Conservation (phyloP, 2,113 vertebrate genomes). For the Lycaon pictus region DNA sequence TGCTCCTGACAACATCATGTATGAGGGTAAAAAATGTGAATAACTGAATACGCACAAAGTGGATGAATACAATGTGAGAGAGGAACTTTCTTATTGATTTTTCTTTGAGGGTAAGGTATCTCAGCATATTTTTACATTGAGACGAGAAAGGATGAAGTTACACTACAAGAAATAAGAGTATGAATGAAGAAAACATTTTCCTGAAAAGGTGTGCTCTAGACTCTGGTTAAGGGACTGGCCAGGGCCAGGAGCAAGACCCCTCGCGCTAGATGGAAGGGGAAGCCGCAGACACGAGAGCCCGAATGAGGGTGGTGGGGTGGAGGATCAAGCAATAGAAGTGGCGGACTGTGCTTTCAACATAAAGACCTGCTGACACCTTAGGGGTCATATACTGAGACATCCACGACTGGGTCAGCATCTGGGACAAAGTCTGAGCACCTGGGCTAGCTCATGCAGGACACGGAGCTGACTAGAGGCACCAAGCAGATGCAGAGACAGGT, state of each 20-base stretch:
- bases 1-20: background rate
- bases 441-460: background rate
- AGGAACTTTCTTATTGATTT: too few relatives aligned
- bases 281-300: background rate
- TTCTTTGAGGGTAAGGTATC: background rate
- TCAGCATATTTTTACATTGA: background rate
- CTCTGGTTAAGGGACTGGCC: background rate
- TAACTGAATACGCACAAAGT: too few relatives aligned
- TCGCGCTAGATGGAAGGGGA: background rate
- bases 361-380: background rate
- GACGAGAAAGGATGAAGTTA: background rate
- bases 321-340: background rate
- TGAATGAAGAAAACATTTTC: background rate
- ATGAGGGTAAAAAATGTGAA: background rate
- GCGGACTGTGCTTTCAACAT: background rate
- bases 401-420: background rate
- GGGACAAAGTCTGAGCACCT: background rate
- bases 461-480: background rate
- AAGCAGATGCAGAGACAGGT: background rate
- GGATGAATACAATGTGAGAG: background rate
- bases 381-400: fast-evolving
- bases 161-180: background rate
- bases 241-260: background rate
- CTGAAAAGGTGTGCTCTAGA: background rate
- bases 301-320: too few relatives aligned